Base-by-base conservation (phyloP, 2,888 invertebrate genomes). In the Lasioglossum vierecki region DNA sequence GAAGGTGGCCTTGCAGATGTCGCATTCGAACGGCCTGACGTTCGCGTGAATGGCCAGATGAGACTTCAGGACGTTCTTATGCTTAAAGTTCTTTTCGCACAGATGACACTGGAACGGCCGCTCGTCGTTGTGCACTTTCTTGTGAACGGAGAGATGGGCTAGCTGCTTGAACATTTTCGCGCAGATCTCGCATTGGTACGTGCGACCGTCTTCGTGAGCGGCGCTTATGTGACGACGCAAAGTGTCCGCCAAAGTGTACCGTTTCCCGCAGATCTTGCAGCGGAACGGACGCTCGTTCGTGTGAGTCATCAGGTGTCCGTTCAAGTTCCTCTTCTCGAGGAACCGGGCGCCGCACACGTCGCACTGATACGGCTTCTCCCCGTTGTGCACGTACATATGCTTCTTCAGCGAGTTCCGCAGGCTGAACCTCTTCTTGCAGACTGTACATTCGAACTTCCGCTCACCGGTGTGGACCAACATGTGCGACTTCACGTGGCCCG, bases 341-440 rank as follows among this genome's bases (percentile, higher is more conserved):
- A 94, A 94, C 35, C 93, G 89, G 0, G 93, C 90, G 1, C 93
- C 93, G 57, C 94, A 94, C 0, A 94, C 88, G 26, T 94, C 93
- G 79, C 94, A 94, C 68, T 94, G 93, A 83, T 93, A 93, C 0
- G 94, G 93, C 74, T 94, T 94, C 30, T 94, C 92, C 0, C 93
- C 93, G 18, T 93, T 93, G 82, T 96, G 95, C n/a, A 92, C 94
- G 75, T 92, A 94, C 94, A 96, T 95, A 66, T 96, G 96, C 71
- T 95, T 95, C 46, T 92, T 94, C 18, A 96, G 80, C 0, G 95
- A 95, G 82, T 94, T 94, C 39, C 95, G 95, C 44, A 95, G 95
- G 0, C 95, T 95, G 79, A 96, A 96, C 0, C 95, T 93, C 82
- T 96, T 96, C 76, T 95, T 95, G 77, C 96, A 96, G 0, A 96